Evolutionary conservation across 92 coral and sea anemone species (phyloP), one percentile per base, ranked within the genome.

Genomic region (Phymanthus crucifer): DNA sequence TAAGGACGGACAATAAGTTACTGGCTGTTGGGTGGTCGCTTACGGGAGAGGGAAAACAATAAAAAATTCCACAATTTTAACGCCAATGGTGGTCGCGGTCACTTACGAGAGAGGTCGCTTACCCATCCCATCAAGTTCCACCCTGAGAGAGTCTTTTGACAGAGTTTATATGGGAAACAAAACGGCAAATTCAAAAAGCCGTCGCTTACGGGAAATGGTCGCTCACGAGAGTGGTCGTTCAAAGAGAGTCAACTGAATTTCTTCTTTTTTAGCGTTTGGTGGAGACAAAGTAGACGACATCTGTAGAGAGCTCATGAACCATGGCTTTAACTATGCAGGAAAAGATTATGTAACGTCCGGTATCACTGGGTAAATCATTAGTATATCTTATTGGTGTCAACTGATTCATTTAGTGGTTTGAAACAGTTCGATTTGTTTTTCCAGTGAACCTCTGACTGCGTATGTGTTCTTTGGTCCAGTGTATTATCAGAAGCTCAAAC

Each of bases 331-430:
- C 84, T 96, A 96, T 77, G 93, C 94, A 12, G 99, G 99, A 27
- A 96, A 96, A 90, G 99, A 96, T 76, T 96, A 79, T 75, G 97
- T 96, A 57, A 96, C 99, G 27, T 96, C 99, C 50, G 99, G 99
- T 18, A 93, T 96, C 46, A 96, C 99, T 0, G 99, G 99, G 97
- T 92, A 83, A 75, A 89, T 18, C 26, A 21, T 21, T 10, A 43
- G 48, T 43, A 17, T 17, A 7, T 43, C 2, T 17, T 17, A 43
- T 3, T 54, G 0, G 9, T 18, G 9, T 18, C 23, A n/a, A 24
- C 4, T 2, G 26, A 52, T 52, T 52, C 21, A 52, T 52, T 19
- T 2, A 54, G 6, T 2, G 13, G 48, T 43, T 43, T 43, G 0
- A 38, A 38, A 38, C 10, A 38, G 57, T 77, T 40, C 13, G 33